These are phyloP conservation scores for Micromys minutus DNA, from an alignment of 2,113 vertebrate genomes.

Conservation along the genomic window DNA sequence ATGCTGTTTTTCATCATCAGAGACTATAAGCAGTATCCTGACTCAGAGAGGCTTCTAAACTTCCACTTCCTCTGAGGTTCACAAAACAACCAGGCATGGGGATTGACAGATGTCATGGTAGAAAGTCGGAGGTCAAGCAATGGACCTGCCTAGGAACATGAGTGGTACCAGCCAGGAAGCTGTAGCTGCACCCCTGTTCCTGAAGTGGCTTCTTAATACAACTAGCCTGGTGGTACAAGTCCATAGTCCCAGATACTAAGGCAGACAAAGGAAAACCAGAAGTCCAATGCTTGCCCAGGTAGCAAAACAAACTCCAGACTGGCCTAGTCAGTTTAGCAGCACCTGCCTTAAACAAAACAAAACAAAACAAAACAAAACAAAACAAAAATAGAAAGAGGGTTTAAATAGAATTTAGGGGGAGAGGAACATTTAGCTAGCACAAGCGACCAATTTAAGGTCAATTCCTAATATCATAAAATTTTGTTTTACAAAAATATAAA, in stretches of 20 bases:
- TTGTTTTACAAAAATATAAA: neutral
- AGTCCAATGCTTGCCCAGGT: neutral
- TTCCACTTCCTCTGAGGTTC: neutral
- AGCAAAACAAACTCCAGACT: neutral
- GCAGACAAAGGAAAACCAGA: neutral
- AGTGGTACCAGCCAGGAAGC: too few species aligned
- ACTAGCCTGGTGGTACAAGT: neutral
- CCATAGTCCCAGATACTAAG: neutral
- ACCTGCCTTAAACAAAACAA: neutral
- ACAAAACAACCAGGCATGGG: neutral
- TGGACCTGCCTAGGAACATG: neutral
- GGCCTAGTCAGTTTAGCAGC: neutral
- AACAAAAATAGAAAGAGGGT: neutral
- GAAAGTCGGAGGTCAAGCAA: neutral
- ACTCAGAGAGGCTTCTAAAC: neutral
- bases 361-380: too few species aligned
- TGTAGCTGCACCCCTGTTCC: neutral
- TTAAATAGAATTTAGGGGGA: neutral
- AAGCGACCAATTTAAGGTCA: neutral
- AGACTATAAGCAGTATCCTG: neutral
- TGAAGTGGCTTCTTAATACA: neutral
- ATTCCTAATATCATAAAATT: neutral
- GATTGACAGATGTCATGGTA: neutral
- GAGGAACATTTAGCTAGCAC: neutral
- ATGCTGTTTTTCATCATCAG: neutral